phyloP scores from a whole-genome alignment of 2,888 invertebrate genomes.

The Stenotaenia linearis region DNA sequence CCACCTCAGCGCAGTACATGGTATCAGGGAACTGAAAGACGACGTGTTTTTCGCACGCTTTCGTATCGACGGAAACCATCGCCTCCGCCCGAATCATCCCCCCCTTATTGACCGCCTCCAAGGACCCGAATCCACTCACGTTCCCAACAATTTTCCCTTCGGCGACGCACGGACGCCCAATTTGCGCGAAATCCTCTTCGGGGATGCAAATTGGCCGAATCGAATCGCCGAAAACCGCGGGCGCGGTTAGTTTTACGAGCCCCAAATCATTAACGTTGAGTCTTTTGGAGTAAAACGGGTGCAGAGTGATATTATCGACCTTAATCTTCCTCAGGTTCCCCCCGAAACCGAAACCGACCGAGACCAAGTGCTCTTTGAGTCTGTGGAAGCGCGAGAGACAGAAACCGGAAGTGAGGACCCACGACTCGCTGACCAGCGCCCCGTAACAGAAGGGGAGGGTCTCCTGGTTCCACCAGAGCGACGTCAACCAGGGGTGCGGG shows the following conservation, averaged over 20 bases:
- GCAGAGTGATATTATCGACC: not conserved
- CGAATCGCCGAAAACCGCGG: not conserved
- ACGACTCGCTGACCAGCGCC: not conserved
- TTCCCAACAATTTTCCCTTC: not conserved
- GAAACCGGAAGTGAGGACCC: constrained; percentile 21
- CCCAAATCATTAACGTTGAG: constrained; percentile 6
- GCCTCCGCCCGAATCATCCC: not conserved
- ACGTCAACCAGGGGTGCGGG: not conserved
- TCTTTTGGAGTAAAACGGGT: not conserved
- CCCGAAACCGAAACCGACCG: not conserved
- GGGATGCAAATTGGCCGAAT: constrained; percentile 4
- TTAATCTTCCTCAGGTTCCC: not conserved
- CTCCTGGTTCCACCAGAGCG: constrained; percentile 29
- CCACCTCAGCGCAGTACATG: not conserved
- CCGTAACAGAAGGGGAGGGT: constrained; percentile 28
- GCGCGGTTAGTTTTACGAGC: not conserved
- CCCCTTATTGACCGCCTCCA: not conserved
- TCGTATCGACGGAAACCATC: not conserved
- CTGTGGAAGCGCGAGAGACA: not conserved
- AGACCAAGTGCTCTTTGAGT: not conserved
- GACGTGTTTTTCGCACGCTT: not conserved
- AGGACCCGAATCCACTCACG: not conserved
- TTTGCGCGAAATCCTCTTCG: not conserved
- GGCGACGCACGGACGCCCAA: not conserved
- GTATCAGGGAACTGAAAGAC: not conserved